These are phyloP conservation scores for Sinopyrophorus schimmeli DNA, from an alignment of 2,888 invertebrate genomes.

Conservation along the genomic window DNA sequence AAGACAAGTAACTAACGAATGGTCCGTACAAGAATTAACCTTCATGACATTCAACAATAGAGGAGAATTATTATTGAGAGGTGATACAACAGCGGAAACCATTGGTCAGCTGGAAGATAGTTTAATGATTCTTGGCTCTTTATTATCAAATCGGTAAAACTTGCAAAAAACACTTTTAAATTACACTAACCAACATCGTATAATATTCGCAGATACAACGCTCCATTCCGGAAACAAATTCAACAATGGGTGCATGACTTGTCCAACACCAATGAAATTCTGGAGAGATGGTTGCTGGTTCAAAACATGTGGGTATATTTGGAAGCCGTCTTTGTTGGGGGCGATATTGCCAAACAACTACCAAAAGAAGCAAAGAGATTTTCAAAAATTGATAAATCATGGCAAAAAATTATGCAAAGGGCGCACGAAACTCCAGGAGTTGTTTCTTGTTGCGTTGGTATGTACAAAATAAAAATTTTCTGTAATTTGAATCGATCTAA, in stretches of 20 bases:
- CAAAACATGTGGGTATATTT: slow-evolving; percentile 99
- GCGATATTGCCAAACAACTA: slow-evolving; percentile 97
- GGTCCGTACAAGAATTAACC: slow-evolving; percentile 90
- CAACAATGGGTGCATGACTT: slow-evolving; percentile 94
- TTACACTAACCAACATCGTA: no score
- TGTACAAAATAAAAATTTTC: no score
- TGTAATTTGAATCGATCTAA: no score
- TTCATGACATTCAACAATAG: slow-evolving; percentile 95
- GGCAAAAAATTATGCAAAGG: slow-evolving; percentile 97
- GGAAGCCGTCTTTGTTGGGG: slow-evolving; percentile 97
- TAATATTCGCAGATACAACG: slow-evolving; percentile 94
- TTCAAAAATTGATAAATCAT: slow-evolving; percentile 96
- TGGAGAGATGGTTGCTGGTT: slow-evolving; percentile 93
- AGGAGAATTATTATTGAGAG: slow-evolving; percentile 86
- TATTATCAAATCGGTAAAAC: slow-evolving; percentile 81
- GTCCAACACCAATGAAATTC: slow-evolving; percentile 93
- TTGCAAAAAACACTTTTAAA: no score
- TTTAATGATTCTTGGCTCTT: slow-evolving; percentile 92
- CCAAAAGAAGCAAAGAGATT: slow-evolving; percentile 94
- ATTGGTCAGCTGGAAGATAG: slow-evolving; percentile 94
- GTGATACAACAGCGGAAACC: slow-evolving; percentile 94
- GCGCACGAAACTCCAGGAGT: slow-evolving; percentile 97
- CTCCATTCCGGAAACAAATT: slow-evolving; percentile 94
- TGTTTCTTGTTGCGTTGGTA: slow-evolving; percentile 88
- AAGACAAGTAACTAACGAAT: slow-evolving; percentile 92